Base-by-base conservation (phyloP, 2,113 vertebrate genomes). In the Rallus limicola region DNA sequence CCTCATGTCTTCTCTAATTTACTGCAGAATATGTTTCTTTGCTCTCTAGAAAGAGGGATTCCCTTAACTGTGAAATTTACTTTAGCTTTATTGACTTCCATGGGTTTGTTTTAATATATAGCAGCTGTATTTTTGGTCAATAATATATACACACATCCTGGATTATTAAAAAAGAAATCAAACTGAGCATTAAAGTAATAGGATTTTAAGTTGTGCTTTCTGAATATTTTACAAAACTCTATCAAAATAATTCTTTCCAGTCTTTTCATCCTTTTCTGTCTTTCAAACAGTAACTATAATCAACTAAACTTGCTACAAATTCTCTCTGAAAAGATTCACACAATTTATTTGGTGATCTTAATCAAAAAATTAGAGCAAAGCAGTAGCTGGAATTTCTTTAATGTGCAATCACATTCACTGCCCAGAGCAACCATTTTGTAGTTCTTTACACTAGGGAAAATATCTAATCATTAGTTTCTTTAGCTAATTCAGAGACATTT, bases 341-440 rank as follows among this genome's bases (percentile, higher is more conserved):
- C 17, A 40, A 48, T 65, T 91, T 75, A 77, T 74, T 84, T 87
- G 3, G 46, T 52, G 31, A 44, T 79, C 74, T 77, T 80, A 88
- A 76, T 58, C 0, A 44, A 59, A 83, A 82, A 86, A 81, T 1
- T 70, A 82, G 42, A 96, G 7, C 34, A 91, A 77, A 23, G 6
- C 16, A 77, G 16, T 44, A 64, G 42, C 77, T 79, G 46, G 16
- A 84, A 85, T 90, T 74, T 93, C 10, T 60, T 21, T 69, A 88
- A 86, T 71, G 5, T 90, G 13, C 88, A 65, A 92, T 93, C 33
- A 74, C n/a, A 94, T 79, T 92, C 68, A 52, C 29, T 94, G 93
- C 95, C 76, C 72, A 90, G 52, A 95, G 87, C 95, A 96, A 95
- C 62, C 16, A 60, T 95, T 97, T 84, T 92, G 76, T 76, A 94